These are phyloP conservation scores for Nomada fucata DNA, from an alignment of 2,888 invertebrate genomes.

Conservation along the genomic window DNA sequence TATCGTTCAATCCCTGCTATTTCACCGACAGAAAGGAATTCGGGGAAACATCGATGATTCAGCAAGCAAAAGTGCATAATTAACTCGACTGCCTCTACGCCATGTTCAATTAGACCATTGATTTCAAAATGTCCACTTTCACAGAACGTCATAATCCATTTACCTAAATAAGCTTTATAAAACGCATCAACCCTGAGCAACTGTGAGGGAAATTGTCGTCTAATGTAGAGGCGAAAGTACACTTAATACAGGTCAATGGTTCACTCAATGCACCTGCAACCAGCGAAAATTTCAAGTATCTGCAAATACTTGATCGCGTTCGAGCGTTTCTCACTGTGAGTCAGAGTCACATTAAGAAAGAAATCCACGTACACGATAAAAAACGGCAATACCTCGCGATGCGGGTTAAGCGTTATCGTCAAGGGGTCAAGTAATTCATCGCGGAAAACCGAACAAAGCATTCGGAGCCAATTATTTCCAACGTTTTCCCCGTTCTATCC, in stretches of 20 bases:
- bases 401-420: neutral
- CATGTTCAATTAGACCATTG: too few relatives aligned
- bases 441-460: conserved; percentile 5
- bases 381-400: neutral
- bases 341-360: neutral
- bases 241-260: neutral
- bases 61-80: too few relatives aligned
- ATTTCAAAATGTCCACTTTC: too few relatives aligned
- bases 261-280: too few relatives aligned
- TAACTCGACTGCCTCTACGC: too few relatives aligned
- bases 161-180: too few relatives aligned
- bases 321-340: neutral
- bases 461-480: conserved; percentile 12
- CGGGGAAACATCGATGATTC: too few relatives aligned
- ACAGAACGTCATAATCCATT: too few relatives aligned
- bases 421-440: conserved; percentile 28
- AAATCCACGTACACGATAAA: neutral
- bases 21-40: too few relatives aligned
- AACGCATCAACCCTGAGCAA: too few relatives aligned
- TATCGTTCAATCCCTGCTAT: too few relatives aligned
- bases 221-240: neutral
- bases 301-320: neutral
- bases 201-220: neutral
- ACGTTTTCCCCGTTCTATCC: neutral
- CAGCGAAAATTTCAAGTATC: neutral